Base-by-base conservation (phyloP, 2,797 vertebrate genomes). In the Decapterus maruadsi region DNA sequence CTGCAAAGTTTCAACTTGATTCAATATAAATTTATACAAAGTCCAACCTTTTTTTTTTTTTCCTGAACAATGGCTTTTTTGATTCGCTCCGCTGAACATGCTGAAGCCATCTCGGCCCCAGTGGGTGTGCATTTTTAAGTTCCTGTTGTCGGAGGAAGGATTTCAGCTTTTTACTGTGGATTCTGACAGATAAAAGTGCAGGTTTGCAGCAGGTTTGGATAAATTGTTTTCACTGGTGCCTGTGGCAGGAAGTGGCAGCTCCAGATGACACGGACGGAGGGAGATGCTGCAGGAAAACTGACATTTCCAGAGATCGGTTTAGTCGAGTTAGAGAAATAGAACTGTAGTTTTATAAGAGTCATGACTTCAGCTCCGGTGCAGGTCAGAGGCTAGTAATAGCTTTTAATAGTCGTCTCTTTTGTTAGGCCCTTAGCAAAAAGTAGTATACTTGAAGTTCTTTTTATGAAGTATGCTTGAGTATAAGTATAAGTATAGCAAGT, bases 1-100 rank as follows among this genome's bases (percentile, higher is more conserved):
- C 68, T 58, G 77, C 71, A 34, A 34, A 61, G 68, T 78, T 85
- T 67, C 84, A 86, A 85, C 64, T 36, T 82, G 80, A 84, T 82
- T 89, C 59, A 68, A 76, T 58, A 78, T 60, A 68, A 74, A 76
- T 87, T 64, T 68, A 84, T 85, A 68, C 40, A 26, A 4, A 75
- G 60, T 83, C 60, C 75, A 81, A 82, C 71, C 3, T 26, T 26
- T 26, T 26, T 26, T 26, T 26, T 26, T 55, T 69, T 69, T 56
- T 73, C 58, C 58, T 34, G 54, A 87, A 77, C 60, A 72, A 74
- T 56, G 22, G 72, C 16, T 80, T 11, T 11, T 86, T 80, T 56
- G 54, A 77, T 83, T 64, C 61, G 77, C 87, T 89, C 77, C 51
- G 34, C 38, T 40, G 42, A 81, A 78, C 81, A 77, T 84, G 71